These are phyloP conservation scores for Polypedilum vanderplanki DNA, from an alignment of 1,140 invertebrate genomes.

Conservation along the genomic window DNA sequence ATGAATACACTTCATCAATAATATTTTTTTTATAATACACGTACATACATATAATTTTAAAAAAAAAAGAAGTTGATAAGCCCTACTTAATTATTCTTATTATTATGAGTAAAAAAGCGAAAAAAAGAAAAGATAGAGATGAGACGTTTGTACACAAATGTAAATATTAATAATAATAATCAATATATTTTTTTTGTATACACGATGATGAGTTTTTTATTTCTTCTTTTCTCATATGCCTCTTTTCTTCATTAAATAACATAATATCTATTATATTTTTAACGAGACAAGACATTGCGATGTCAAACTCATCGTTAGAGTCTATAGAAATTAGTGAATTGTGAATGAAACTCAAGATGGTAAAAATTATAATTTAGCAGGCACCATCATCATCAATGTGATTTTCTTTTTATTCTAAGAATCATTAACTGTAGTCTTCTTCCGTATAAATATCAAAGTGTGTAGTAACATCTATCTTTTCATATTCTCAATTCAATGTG, in stretches of 20 bases:
- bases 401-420: neutral
- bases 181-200: no score
- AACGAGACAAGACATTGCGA: constrained; percentile 16
- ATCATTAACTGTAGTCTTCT: neutral
- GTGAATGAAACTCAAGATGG: neutral
- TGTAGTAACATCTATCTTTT: neutral
- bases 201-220: neutral
- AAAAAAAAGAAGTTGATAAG: constrained; percentile 1
- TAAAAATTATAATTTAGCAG: neutral
- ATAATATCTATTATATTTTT: constrained; percentile 20
- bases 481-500: neutral
- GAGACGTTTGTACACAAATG: neutral
- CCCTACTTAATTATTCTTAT: constrained; percentile 7
- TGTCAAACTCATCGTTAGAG: constrained; percentile 8
- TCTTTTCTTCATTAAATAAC: neutral
- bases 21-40: neutral
- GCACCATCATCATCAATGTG: neutral
- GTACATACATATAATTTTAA: no score
- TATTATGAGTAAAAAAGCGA: neutral
- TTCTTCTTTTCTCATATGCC: no score
- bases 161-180: neutral
- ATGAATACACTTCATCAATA: neutral
- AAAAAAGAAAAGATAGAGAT: neutral
- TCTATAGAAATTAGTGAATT: neutral
- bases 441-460: neutral